These are phyloP conservation scores for Capitella teleta DNA, from an alignment of 1,140 invertebrate species.

Conservation along the genomic window DNA sequence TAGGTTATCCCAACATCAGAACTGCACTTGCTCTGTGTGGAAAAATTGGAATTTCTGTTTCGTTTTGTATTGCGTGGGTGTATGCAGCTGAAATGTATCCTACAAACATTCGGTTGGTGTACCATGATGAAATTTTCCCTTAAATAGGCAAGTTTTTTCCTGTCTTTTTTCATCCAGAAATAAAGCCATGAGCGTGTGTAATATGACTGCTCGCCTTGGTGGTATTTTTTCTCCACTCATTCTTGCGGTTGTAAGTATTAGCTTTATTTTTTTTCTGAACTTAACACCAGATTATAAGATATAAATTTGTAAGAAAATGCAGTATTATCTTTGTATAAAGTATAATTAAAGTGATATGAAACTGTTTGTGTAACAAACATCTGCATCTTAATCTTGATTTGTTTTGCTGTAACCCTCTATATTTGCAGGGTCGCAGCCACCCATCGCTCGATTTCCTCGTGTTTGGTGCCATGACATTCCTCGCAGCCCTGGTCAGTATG, in stretches of 20 bases:
- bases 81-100: constrained; percentile 67
- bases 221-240: constrained; percentile 15
- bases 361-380: too few relatives aligned
- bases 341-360: too few relatives aligned
- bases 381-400: too few relatives aligned
- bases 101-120: constrained; percentile 44
- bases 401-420: too few relatives aligned
- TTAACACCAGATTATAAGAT: too few relatives aligned
- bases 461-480: constrained; percentile 45
- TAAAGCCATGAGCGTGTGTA: constrained; percentile 14
- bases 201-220: constrained; percentile 10
- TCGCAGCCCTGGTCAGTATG: constrained; percentile 41
- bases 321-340: too few relatives aligned
- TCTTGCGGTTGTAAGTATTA: constrained; percentile 12
- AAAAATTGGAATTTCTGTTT: constrained; percentile 59
- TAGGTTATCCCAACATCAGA: constrained; percentile 2
- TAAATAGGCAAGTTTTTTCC: not conserved
- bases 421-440: constrained; percentile 10
- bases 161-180: constrained; percentile 12
- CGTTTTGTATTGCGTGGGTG: constrained; percentile 73
- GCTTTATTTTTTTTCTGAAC: too few relatives aligned
- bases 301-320: too few relatives aligned
- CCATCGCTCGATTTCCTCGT: constrained; percentile 45
- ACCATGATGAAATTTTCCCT: not conserved
- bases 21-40: constrained; percentile 54